Base-by-base conservation (phyloP, 2,888 invertebrate genomes). In the Microplitis manilae region DNA sequence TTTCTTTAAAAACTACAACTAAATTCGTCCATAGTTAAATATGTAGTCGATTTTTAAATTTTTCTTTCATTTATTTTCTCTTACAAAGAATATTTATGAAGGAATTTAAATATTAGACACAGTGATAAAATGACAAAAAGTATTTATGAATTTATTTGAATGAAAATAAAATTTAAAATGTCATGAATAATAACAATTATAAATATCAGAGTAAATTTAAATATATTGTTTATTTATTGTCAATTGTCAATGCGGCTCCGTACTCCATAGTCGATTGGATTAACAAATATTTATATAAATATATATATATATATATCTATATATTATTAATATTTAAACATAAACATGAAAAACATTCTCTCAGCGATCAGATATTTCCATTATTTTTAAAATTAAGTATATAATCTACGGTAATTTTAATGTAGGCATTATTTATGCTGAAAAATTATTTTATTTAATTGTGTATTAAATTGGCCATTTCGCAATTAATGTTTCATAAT, bases 81-180 rank as follows among this genome's bases (percentile, higher is more conserved):
- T 84, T 81, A 83, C 74, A 9, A 75, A 64, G 13, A 38, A 30
- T 13, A 38, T 13, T 20, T 64, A 20, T 64, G 15, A 62, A 64
- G 8, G 15, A 64, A 64, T 15, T n/a, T n/a, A 15, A 64, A 64
- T 64, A 15, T 20, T 6, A 64, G 15, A 64, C 13, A 60, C 64
- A 64, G 64, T 64, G 64, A 30, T 30, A 30, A 30, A 30, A 30
- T 30, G 30, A 30, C 30, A 30, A 30, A 30, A 30, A 30, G 30
- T 30, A 50, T 50, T 9, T 50, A 50, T 9, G 50, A 50, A 50
- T 13, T 50, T 50, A 50, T 50, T 50, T 50, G 9, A 50, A 50
- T 50, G 13, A 50, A 13, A 50, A 6, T 50, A 13, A 50, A 8
- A 50, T 50, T 50, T 50, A 2, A 50, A 50, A 50, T 50, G 50